Conservation (phyloP, 2,888 invertebrate genomes). For the Parnassius glacialis region DNA sequence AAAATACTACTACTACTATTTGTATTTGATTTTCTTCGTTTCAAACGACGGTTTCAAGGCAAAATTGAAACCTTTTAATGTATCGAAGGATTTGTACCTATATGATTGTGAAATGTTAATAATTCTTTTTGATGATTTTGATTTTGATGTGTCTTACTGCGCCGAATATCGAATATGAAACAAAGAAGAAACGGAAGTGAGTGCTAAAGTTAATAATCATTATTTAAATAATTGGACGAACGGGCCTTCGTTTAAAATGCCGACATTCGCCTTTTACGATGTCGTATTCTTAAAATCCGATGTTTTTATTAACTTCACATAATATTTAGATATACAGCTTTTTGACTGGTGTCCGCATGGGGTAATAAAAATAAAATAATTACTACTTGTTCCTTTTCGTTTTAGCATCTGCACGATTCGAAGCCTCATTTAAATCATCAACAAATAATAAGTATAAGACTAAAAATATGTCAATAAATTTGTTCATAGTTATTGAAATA, state of each 20-base stretch:
- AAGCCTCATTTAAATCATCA: slow-evolving; percentile 6
- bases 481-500: too few species aligned
- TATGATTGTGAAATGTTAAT: too few species aligned
- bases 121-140: too few species aligned
- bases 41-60: too few species aligned
- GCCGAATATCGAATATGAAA: too few species aligned
- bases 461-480: too few species aligned
- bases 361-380: slow-evolving; percentile 20
- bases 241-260: slow-evolving; percentile 22
- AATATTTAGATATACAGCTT: slow-evolving; percentile 12
- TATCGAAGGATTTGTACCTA: too few species aligned
- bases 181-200: slow-evolving; percentile 14
- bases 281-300: slow-evolving; percentile 23
- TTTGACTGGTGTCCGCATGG: slow-evolving; percentile 17
- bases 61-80: too few species aligned
- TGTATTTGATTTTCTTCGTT: too few species aligned
- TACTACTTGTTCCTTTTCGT: slow-evolving; percentile 9
- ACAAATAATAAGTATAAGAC: background rate
- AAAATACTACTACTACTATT: too few species aligned
- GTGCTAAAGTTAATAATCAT: slow-evolving; percentile 19
- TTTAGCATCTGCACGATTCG: background rate
- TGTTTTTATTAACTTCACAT: slow-evolving; percentile 21
- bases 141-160: too few species aligned
- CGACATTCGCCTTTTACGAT: slow-evolving; percentile 21
- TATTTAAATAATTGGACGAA: slow-evolving; percentile 14